These are phyloP conservation scores for Galaxias olidus DNA, from an alignment of 2,797 vertebrate species.

Conservation along the genomic window DNA sequence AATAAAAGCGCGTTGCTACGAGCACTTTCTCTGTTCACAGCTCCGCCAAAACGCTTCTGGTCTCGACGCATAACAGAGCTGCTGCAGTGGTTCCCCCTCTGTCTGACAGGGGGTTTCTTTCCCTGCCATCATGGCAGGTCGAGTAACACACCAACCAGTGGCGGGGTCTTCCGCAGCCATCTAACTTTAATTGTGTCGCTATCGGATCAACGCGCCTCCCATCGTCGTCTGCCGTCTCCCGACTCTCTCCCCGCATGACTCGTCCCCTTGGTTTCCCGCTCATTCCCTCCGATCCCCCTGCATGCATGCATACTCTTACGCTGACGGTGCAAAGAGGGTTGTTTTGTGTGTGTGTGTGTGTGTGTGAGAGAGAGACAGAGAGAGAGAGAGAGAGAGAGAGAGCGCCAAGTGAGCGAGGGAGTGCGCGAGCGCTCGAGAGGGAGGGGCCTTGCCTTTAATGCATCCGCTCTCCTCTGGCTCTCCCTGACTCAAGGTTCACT, in stretches of 20 bases:
- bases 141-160: no score
- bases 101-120: no score
- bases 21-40: no score
- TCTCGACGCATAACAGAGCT: no score
- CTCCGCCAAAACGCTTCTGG: no score
- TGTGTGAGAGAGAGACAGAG: slow-evolving; percentile 11
- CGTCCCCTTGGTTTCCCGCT: background rate
- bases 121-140: no score
- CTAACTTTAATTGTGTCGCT: background rate
- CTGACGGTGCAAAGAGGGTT: slow-evolving; percentile 59
- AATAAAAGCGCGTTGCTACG: no score
- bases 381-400: slow-evolving; percentile 28
- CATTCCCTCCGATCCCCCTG: slow-evolving; percentile 18
- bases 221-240: background rate
- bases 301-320: slow-evolving; percentile 57
- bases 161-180: no score
- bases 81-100: no score
- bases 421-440: background rate
- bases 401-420: slow-evolving; percentile 11
- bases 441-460: slow-evolving; percentile 64
- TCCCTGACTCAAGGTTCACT: slow-evolving; percentile 46
- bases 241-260: slow-evolving; percentile 31
- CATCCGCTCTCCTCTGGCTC: slow-evolving; percentile 63
- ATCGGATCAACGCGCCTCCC: slow-evolving; percentile 17
- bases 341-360: slow-evolving; percentile 22